phyloP scores from a whole-genome alignment of 1,140 invertebrate genomes.

The Drosophila arawakana region DNA sequence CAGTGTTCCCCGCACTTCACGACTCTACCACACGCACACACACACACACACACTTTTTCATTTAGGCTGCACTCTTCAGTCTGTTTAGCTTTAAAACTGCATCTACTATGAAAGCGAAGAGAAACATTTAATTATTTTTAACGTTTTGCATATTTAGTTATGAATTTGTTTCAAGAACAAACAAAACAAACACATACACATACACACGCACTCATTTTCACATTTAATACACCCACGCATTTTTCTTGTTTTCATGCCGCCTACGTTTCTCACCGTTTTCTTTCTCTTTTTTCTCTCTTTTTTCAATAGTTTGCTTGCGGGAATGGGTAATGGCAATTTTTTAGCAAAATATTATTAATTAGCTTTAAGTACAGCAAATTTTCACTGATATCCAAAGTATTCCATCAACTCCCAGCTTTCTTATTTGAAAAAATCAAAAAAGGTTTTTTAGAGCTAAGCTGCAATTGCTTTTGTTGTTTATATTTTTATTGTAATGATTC shows the following conservation, averaged over 20 bases:
- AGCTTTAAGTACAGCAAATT: slow-evolving; percentile 22
- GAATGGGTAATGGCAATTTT: slow-evolving; percentile 73
- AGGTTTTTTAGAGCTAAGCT: neutral
- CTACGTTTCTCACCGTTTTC: slow-evolving; percentile 47
- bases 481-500: neutral
- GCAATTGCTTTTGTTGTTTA: neutral
- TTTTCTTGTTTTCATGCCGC: slow-evolving; percentile 34
- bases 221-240: slow-evolving; percentile 16
- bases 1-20: neutral
- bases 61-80: slow-evolving; percentile 20
- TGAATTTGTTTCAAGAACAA: neutral
- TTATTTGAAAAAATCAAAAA: neutral
- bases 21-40: neutral
- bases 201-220: neutral
- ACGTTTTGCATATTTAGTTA: slow-evolving; percentile 20
- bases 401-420: neutral
- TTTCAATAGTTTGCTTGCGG: slow-evolving; percentile 73
- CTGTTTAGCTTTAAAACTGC: slow-evolving; percentile 13
- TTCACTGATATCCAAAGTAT: neutral
- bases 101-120: neutral
- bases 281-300: slow-evolving; percentile 59
- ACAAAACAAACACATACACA: slow-evolving; percentile 1
- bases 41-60: neutral
- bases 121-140: neutral
- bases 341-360: slow-evolving; percentile 32